Conservation (phyloP, 2,797 vertebrate species). For the Adelosebastes latens region DNA sequence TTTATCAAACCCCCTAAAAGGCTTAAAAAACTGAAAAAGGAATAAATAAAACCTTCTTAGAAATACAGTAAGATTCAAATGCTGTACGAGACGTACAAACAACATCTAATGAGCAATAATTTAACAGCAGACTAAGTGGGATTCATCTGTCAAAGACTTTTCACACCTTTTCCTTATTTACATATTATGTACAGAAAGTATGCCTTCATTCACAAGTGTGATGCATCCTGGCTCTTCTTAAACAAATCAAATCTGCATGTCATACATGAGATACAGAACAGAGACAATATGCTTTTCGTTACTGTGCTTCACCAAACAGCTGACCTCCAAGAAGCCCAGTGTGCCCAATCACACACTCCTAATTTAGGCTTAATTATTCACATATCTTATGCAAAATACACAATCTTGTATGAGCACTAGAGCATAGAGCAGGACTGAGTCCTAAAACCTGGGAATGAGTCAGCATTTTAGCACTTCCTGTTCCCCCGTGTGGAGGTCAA, state of each 20-base stretch:
- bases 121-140: not conserved
- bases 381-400: not conserved
- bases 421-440: not conserved
- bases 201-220: not conserved
- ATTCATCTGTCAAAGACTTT: not conserved
- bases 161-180: slow-evolving; percentile 18
- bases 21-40: not conserved
- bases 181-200: slow-evolving; percentile 39
- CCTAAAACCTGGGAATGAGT: not conserved
- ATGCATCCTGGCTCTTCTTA: not conserved
- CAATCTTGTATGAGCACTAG: not conserved
- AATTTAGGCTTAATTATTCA: slow-evolving; percentile 1
- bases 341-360: not conserved
- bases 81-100: slow-evolving; percentile 20
- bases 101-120: slow-evolving; percentile 32
- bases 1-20: not conserved
- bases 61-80: slow-evolving; percentile 40
- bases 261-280: not conserved
- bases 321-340: not conserved
- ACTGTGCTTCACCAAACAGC: not conserved
- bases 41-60: slow-evolving; percentile 39
- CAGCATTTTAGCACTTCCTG: too few relatives aligned
- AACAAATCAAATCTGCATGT: not conserved
- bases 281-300: not conserved
- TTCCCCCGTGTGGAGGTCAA: too few relatives aligned